A percentile compares a stretch with the other conserved stretches of the same genome.
Conservation (phyloP, 2,113 vertebrate species). For the Oncorhynchus nerka region DNA sequence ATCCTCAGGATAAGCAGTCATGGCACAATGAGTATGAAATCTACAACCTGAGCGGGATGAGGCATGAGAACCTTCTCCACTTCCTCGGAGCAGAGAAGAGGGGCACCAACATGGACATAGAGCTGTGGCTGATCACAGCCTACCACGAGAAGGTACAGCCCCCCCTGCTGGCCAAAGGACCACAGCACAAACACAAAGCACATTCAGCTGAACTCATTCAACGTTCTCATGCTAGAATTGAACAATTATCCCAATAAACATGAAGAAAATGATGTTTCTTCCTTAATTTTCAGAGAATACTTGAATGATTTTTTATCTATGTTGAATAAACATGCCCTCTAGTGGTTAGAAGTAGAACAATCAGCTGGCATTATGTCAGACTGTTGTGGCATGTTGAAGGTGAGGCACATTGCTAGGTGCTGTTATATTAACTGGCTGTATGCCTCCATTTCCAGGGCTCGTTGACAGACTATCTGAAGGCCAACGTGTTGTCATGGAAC, state of each 20-base stretch:
- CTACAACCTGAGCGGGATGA: conserved; percentile 94
- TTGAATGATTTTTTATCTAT: not conserved
- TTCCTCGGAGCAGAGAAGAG: conserved; percentile 96
- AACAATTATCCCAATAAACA: not conserved
- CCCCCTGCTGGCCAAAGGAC: not conserved
- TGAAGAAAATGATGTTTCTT: not conserved
- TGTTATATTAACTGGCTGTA: not conserved
- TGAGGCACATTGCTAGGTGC: not conserved
- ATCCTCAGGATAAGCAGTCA: conserved; percentile 89
- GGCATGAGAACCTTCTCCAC: conserved; percentile 93
- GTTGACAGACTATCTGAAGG: conserved; percentile 94
- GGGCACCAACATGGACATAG: conserved; percentile 90
- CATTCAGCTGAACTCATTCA: not conserved
- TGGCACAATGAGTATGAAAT: conserved; percentile 99
- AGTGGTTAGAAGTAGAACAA: conserved; percentile 15
- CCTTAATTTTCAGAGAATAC: no score
- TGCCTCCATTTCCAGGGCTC: conserved; percentile 79
- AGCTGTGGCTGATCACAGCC: conserved; percentile 94
- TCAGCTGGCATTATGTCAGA: not conserved
- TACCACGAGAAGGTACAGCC: conserved; percentile 91
- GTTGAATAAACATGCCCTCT: conserved; percentile 22
- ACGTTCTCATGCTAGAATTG: not conserved
- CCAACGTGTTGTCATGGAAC: conserved; percentile 94
- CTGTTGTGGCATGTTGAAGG: not conserved
- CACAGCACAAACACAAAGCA: not conserved